Evolutionary conservation across 1,140 invertebrate species (phyloP), one percentile per base, ranked within the genome.

Genomic region (Aricia agestis): DNA sequence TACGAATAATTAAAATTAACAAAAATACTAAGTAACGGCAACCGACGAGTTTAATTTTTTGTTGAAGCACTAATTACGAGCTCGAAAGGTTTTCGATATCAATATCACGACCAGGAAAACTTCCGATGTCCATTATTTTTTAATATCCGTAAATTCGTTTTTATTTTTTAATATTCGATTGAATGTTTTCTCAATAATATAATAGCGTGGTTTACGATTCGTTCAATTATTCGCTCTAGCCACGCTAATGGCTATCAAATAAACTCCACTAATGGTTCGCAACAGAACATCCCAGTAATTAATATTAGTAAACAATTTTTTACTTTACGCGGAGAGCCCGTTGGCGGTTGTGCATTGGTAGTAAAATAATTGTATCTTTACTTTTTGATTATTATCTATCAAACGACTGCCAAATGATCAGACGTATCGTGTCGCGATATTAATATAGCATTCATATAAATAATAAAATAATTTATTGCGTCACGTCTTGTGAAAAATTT

Each of bases 191-290:
- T 63, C 59, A 63, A 25, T 63, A 63, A 63, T 63, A 63, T 63
- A 63, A 63, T 63, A 25, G 59, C 17, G 59, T 4, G 59, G 59
- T 63, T 19, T 19, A 59, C 59, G 11, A 19, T 63, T 63, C 59
- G 58, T 63, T 63, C 59, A 63, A 19, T 63, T 63, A 63, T 63
- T 63, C 18, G 59, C 11, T 6, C 59, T 63, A 63, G 59, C 66
- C 41, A 17, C 36, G 41, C 36, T 67, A 67, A 67, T 67, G 66
- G 66, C 66, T 67, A 45, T 67, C 66, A 45, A 67, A 67, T 67
- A 67, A 45, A 67, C 59, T 25, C 59, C 59, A 63, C 59, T 63
- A 63, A 63, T 63, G 59, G 59, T 63, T 63, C 19, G 59, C 59
- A 63, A 63, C 59, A 17, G 18, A 31, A 63, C 18, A 63, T 17